Conservation (phyloP, 2,888 invertebrate species). For the Eudasyphora cyanicolor region DNA sequence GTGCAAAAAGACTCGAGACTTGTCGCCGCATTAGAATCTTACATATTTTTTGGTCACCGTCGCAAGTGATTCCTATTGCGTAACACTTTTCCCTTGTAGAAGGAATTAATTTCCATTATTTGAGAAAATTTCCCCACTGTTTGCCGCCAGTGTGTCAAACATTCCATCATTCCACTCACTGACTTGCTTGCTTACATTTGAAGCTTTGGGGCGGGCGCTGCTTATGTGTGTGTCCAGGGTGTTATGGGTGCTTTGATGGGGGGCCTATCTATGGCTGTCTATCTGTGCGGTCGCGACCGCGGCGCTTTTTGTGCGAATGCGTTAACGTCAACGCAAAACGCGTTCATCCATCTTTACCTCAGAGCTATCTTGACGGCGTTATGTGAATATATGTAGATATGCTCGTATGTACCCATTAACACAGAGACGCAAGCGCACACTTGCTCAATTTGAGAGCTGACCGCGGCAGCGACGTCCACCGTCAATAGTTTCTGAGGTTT, state of each 20-base stretch:
- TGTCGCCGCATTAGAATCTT: too few relatives aligned
- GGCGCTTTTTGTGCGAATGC: neutral
- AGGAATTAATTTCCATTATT: too few relatives aligned
- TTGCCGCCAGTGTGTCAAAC: neutral
- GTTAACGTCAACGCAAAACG: neutral
- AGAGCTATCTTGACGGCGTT: too few relatives aligned
- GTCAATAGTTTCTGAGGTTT: conserved; percentile 22
- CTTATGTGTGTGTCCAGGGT: conserved; percentile 12
- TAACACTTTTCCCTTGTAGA: too few relatives aligned
- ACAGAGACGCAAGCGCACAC: neutral
- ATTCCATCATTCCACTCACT: neutral
- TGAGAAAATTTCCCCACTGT: too few relatives aligned
- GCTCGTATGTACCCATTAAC: neutral
- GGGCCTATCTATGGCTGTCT: neutral
- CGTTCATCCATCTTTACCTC: neutral
- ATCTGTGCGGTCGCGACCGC: neutral
- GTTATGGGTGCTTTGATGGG: too few relatives aligned
- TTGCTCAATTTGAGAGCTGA: too few relatives aligned
- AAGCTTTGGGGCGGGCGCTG: conserved; percentile 7
- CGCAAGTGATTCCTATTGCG: too few relatives aligned
- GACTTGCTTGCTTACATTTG: neutral
- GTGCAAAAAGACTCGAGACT: too few relatives aligned
- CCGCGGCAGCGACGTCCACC: conserved; percentile 15
- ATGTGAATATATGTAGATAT: neutral
- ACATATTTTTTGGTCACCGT: too few relatives aligned